A percentile compares a stretch with the other conserved stretches of the same genome.
phyloP scores from a whole-genome alignment of 2,888 invertebrate genomes.

The Nomada hirtipes region DNA sequence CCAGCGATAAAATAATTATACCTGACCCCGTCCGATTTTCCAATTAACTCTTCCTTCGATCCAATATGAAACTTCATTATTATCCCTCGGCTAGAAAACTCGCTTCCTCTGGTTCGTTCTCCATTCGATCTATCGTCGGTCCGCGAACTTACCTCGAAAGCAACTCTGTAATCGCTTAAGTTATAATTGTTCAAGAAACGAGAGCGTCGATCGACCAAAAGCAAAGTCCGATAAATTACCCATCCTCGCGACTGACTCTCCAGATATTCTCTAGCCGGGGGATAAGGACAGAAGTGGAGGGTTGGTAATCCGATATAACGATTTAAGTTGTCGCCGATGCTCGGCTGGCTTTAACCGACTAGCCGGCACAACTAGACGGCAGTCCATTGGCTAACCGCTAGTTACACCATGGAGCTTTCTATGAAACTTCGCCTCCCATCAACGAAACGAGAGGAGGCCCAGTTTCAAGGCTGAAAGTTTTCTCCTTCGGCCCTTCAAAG shows the following conservation, averaged over 20 bases:
- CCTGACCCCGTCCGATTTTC: conserved; percentile 6
- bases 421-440: conserved; percentile 41
- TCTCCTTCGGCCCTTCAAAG: conserved; percentile 55
- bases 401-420: conserved; percentile 51
- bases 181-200: conserved; percentile 20
- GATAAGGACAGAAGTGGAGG: background rate
- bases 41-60: conserved; percentile 11
- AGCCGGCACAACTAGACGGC: conserved; percentile 35
- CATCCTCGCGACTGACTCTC: background rate
- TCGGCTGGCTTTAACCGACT: conserved; percentile 38
- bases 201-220: conserved; percentile 9
- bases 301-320: conserved; percentile 52
- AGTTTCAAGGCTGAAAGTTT: conserved; percentile 30
- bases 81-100: background rate
- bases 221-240: conserved; percentile 29
- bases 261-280: conserved; percentile 5
- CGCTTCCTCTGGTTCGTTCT: background rate
- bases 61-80: conserved; percentile 3
- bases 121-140: background rate
- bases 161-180: conserved; percentile 5
- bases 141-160: background rate
- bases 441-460: background rate
- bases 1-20: conserved; percentile 20
- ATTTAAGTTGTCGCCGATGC: conserved; percentile 49
- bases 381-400: conserved; percentile 50